Evolutionary conservation across 2,113 vertebrate species (phyloP).

Genomic region (Poeciliopsis occidentalis): DNA sequence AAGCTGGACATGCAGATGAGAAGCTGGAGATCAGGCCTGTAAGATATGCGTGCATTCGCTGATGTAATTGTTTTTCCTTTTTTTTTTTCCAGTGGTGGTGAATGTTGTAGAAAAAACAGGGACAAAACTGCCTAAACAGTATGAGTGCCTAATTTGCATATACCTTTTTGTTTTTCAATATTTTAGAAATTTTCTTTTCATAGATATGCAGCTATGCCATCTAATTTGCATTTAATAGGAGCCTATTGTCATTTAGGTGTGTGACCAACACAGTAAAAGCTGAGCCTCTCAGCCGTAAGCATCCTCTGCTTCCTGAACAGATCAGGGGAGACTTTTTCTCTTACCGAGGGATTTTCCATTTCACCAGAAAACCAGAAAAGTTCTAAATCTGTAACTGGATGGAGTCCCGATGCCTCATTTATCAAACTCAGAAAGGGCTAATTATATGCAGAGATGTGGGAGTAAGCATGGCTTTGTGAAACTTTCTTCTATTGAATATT

Average conservation of each 20-base stretch:
- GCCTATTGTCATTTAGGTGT: slow-evolving; percentile 30
- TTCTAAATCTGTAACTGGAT: background rate
- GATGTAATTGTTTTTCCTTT: slow-evolving; percentile 55
- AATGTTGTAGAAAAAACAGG: slow-evolving; percentile 50
- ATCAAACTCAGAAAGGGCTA: slow-evolving; percentile 1
- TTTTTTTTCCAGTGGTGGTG: slow-evolving; percentile 32
- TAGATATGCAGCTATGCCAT: slow-evolving; percentile 36
- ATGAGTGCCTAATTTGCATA: slow-evolving; percentile 76
- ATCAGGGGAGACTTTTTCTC: background rate
- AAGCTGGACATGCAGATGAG: slow-evolving; percentile 30
- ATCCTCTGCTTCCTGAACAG: slow-evolving; percentile 3
- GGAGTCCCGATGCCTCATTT: slow-evolving; percentile 7
- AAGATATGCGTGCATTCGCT: slow-evolving; percentile 46
- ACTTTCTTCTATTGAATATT: background rate
- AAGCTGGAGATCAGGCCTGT: slow-evolving; percentile 61
- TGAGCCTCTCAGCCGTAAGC: slow-evolving; percentile 15
- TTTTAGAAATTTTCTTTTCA: slow-evolving; percentile 30
- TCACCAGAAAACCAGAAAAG: slow-evolving; percentile 5
- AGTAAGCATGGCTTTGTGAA: background rate
- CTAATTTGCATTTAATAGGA: slow-evolving; percentile 32
- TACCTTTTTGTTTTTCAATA: slow-evolving; percentile 38
- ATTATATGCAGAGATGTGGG: background rate
- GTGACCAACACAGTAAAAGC: slow-evolving; percentile 2
- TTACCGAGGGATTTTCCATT: background rate
- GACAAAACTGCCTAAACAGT: slow-evolving; percentile 71